Conservation (phyloP, 30 jellyfish, hydroid and myxozoan species). For the Sanderia malayensis region DNA sequence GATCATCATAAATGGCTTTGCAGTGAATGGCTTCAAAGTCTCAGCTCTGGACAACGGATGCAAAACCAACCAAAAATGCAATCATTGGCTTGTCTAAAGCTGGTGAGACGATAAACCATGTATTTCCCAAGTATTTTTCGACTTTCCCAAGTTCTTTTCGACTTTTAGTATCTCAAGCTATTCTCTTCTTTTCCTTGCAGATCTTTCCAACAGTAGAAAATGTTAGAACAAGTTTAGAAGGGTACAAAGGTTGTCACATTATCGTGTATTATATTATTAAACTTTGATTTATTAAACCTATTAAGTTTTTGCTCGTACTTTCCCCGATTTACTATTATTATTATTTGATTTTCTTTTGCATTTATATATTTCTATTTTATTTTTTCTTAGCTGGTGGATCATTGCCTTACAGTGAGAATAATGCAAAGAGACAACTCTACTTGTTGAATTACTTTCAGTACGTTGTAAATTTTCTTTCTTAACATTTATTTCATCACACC, state of each 20-base stretch:
- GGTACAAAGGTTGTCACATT: conserved; percentile 94
- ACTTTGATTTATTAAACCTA: not conserved
- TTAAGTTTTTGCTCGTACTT: too few relatives aligned
- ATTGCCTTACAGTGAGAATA: conserved; percentile 73
- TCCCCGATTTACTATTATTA: not conserved
- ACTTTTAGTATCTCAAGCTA: too few relatives aligned
- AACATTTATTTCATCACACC: too few relatives aligned
- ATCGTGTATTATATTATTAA: too few relatives aligned
- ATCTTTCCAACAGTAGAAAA: conserved; percentile 84
- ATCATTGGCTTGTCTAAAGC: conserved; percentile 46
- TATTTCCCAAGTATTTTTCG: too few relatives aligned
- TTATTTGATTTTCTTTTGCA: not conserved
- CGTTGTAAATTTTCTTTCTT: not conserved
- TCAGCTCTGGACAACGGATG: conserved; percentile 40
- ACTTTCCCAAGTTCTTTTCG: not conserved
- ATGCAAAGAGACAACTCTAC: conserved; percentile 80
- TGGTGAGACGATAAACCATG: too few relatives aligned
- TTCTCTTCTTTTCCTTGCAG: conserved; percentile 24
- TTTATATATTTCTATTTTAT: too few relatives aligned
- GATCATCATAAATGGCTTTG: conserved; percentile 78
- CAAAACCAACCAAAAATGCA: conserved; percentile 1
- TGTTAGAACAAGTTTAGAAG: conserved; percentile 92
- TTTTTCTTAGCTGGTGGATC: conserved; percentile 89
- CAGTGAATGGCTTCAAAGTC: conserved; percentile 84
- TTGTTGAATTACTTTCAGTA: conserved; percentile 68